These are phyloP conservation scores for Nycticryphes semicollaris DNA, from an alignment of 2,113 vertebrate genomes.

Conservation along the genomic window DNA sequence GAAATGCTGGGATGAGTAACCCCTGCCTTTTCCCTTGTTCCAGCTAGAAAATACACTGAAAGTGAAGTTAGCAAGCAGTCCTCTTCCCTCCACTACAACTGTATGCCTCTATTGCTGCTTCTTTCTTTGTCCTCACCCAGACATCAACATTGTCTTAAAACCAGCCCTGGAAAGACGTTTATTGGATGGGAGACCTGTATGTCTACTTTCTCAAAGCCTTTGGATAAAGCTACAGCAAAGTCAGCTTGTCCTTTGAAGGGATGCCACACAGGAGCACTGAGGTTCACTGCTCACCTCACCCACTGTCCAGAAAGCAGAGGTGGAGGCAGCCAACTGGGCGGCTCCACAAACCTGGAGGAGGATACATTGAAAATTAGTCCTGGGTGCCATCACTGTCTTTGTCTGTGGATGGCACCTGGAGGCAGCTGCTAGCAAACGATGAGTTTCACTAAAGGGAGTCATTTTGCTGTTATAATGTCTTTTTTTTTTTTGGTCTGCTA, in stretches of 20 bases:
- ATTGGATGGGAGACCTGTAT: neutral
- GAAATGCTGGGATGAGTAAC: neutral
- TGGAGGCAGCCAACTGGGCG: neutral
- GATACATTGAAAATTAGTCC: neutral
- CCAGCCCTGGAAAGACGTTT: neutral
- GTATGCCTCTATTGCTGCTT: neutral
- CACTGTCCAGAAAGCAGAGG: neutral
- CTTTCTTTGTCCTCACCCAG: neutral
- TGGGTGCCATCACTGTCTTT: neutral
- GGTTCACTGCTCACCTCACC: neutral
- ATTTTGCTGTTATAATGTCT: neutral
- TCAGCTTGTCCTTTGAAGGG: neutral
- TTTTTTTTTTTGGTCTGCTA: neutral
- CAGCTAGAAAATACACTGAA: neutral
- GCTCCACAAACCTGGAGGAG: neutral
- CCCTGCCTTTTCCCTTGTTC: neutral
- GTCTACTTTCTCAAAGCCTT: neutral
- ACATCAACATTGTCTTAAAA: neutral
- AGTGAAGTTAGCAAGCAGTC: neutral
- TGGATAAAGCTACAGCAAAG: neutral
- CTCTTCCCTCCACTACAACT: neutral
- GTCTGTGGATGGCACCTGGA: neutral
- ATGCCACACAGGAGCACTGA: accelerated
- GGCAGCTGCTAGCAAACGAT: neutral
- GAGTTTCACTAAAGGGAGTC: neutral